A percentile compares a stretch with the other conserved stretches of the same genome.
phyloP scores from a whole-genome alignment of 1,140 invertebrate species.

The Nylanderia fulva region DNA sequence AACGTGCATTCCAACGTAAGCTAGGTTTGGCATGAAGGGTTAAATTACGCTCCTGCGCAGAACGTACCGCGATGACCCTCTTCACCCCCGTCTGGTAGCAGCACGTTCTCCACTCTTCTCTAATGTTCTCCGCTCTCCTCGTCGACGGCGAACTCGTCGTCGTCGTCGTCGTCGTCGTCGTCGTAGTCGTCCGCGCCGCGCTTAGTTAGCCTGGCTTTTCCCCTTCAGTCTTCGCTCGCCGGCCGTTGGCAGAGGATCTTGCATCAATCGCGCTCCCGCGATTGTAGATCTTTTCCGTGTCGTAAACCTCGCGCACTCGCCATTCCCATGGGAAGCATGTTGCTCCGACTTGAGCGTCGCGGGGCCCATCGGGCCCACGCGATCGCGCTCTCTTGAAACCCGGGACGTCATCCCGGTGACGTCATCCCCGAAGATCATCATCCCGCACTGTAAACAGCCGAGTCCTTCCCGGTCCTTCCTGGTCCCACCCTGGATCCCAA shows the following conservation, averaged over 20 bases:
- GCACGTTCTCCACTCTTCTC: slow-evolving; percentile 53
- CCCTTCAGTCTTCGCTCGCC: slow-evolving; percentile 73
- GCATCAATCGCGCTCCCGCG: slow-evolving; percentile 67
- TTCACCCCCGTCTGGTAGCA: slow-evolving; percentile 16
- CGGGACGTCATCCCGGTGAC: slow-evolving; percentile 42
- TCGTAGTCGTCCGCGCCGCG: slow-evolving; percentile 53
- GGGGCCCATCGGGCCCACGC: slow-evolving; percentile 65
- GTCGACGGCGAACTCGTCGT: slow-evolving; percentile 34
- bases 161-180: slow-evolving; percentile 16
- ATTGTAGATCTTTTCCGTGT: slow-evolving; percentile 46
- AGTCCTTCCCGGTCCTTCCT: neutral
- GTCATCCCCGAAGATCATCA: slow-evolving; percentile 3
- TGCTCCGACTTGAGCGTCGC: slow-evolving; percentile 61
- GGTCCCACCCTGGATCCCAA: neutral
- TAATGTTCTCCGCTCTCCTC: slow-evolving; percentile 52
- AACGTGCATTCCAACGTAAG: neutral
- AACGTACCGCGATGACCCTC: slow-evolving; percentile 8
- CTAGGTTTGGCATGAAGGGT: slow-evolving; percentile 42
- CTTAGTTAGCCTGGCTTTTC: slow-evolving; percentile 36
- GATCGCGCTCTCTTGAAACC: slow-evolving; percentile 66
- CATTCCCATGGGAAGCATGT: slow-evolving; percentile 59
- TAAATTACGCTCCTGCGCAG: slow-evolving; percentile 61
- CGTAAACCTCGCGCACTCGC: slow-evolving; percentile 23
- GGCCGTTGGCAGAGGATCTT: slow-evolving; percentile 69
- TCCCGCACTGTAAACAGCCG: too few species aligned